Conservation (phyloP, 2,797 vertebrate genomes). For the Gobio occitaniae region DNA sequence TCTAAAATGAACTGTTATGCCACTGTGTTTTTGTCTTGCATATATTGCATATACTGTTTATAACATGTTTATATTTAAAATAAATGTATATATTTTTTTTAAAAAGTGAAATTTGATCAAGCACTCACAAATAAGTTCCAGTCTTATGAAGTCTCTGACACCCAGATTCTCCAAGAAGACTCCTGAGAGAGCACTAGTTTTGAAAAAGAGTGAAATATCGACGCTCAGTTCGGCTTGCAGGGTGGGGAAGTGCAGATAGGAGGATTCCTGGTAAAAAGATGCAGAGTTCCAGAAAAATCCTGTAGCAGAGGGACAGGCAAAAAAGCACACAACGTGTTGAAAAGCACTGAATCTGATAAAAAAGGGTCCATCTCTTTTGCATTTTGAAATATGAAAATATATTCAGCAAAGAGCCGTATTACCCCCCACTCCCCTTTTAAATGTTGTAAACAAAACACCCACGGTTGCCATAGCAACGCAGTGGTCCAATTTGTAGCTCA, state of each 20-base stretch:
- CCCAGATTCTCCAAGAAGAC: constrained; percentile 88
- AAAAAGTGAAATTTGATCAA: neutral
- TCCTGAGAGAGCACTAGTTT: constrained; percentile 80
- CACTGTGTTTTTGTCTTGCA: neutral
- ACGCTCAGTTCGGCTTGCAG: constrained; percentile 83
- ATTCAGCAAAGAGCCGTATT: constrained; percentile 37
- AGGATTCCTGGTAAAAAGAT: constrained; percentile 82
- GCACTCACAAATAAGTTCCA: constrained; percentile 87
- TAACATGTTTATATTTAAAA: too few species aligned
- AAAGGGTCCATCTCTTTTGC: constrained; percentile 15
- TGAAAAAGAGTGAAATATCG: constrained; percentile 89
- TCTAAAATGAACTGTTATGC: neutral
- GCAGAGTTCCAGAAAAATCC: constrained; percentile 88
- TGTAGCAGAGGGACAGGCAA: constrained; percentile 61
- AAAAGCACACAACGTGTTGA: neutral
- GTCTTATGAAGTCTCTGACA: constrained; percentile 83
- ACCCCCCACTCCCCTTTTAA: constrained; percentile 42
- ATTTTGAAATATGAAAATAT: constrained; percentile 48
- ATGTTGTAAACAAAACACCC: constrained; percentile 73
- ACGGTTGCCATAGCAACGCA: constrained; percentile 89
- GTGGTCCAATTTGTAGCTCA: constrained; percentile 84
- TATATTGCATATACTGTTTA: too few species aligned
- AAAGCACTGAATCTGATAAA: neutral
- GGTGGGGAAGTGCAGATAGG: constrained; percentile 85
- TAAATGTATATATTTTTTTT: neutral